A percentile compares a stretch with the other conserved stretches of the same genome.
These are phyloP conservation scores for Arenaria interpres DNA, from an alignment of 2,113 vertebrate genomes.

Conservation along the genomic window DNA sequence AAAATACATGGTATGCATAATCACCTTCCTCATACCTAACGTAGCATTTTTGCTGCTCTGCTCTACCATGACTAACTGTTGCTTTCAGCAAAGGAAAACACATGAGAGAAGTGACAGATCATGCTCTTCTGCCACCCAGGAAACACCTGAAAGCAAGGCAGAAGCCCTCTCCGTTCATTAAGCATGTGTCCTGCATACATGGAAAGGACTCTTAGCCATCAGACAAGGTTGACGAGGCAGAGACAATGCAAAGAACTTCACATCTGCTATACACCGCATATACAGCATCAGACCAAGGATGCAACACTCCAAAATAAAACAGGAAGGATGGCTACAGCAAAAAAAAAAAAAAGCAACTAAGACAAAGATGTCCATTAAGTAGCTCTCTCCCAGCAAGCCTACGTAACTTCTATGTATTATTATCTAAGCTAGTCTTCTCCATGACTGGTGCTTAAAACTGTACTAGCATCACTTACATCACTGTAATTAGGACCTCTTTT, in stretches of 20 bases:
- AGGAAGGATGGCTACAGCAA: neutral
- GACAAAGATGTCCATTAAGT: neutral
- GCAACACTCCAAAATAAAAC: neutral
- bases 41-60: neutral
- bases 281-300: neutral
- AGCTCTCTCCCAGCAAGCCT: neutral
- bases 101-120: neutral
- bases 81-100: neutral
- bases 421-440: neutral
- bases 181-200: neutral
- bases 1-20: neutral
- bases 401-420: neutral
- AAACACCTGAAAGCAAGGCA: neutral
- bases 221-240: neutral
- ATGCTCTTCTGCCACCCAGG: neutral
- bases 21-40: neutral
- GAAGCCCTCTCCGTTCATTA: rapidly evolving
- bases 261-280: neutral
- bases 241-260: neutral
- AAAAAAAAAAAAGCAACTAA: neutral
- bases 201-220: neutral
- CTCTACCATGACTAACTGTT: neutral
- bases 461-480: neutral
- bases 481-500: neutral
- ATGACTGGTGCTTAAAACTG: neutral